Evolutionary conservation across 2,888 invertebrate genomes (phyloP), one percentile per base, ranked within the genome.

Genomic region (Hemicrepidius hirtus): DNA sequence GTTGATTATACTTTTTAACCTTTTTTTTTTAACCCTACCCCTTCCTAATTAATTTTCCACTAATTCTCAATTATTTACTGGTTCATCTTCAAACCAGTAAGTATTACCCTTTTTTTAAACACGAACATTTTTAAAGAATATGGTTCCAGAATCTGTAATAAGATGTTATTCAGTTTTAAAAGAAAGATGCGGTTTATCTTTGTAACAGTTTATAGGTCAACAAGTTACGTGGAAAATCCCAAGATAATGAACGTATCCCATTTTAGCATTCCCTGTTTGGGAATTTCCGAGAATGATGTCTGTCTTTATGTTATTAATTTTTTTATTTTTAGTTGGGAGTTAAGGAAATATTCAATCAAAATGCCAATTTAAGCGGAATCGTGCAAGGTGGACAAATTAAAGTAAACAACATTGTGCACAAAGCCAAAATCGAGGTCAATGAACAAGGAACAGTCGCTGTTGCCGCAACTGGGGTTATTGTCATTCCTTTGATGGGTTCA

Each of bases 371-470:
- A 0, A 87, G 89, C 0, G 89, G 88, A 16, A 90, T 92, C 53
- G 86, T 89, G 41, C 84, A 86, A 1, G 83, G 84, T 0, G 75
- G 78, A 1, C 79, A 84, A 0, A 82, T 89, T 0, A 85, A 86
- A 67, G 86, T 93, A 3, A 89, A 87, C 77, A 89, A 87, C 67
- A 85, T 93, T 10, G 82, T 90, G 53, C 93, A 93, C 80, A 91
- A 90, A 80, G 91, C 92, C 0, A 89, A 88, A 79, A 88, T 93
- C 81, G 87, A 90, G 50, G 90, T 93, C 0, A 90, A 91, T 72
- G 93, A 93, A 83, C 83, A 86, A 16, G 93, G 93, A 50, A 92
- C 92, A 0, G 85, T 89, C 4, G 93, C 93, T 0, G 90, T 92
- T 1, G 92, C 92, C 9, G 89, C 88, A 0, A 89, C 91, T 53